Conservation (phyloP, 64 coral and sea anemone genomes). For the Stichodactyla helianthus region DNA sequence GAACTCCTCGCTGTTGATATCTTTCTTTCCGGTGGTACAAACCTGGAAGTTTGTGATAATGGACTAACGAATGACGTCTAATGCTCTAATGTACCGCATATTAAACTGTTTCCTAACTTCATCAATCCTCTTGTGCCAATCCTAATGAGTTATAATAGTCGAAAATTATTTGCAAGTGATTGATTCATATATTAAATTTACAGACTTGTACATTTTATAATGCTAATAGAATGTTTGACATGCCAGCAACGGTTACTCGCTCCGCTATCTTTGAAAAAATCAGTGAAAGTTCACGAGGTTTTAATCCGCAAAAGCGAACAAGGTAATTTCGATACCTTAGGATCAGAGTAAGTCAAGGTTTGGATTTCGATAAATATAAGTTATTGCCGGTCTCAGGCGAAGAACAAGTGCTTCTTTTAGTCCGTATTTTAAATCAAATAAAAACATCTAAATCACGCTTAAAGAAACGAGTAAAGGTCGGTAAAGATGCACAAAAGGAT, state of each 20-base stretch:
- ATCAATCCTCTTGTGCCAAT: too few species aligned
- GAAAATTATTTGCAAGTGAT: too few species aligned
- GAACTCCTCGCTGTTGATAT: not conserved
- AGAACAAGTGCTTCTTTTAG: too few species aligned
- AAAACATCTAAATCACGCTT: not conserved
- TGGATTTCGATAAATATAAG: too few species aligned
- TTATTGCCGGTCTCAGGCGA: too few species aligned
- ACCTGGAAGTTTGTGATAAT: not conserved
- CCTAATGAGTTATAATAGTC: too few species aligned
- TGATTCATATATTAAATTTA: too few species aligned
- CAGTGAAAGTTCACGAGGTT: not conserved
- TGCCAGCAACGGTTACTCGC: not conserved
- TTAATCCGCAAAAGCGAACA: not conserved
- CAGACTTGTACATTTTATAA: not conserved
- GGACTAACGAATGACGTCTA: not conserved
- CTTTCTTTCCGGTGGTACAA: not conserved
- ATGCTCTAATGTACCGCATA: not conserved
- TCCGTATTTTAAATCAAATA: too few species aligned
- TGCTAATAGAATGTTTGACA: not conserved
- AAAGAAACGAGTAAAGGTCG: not conserved
- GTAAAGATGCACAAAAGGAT: not conserved
- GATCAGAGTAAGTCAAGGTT: not conserved
- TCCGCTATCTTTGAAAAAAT: slow-evolving; percentile 2
- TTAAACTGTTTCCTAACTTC: too few species aligned
- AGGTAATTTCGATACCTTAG: not conserved